Base-by-base conservation (phyloP, 2,888 invertebrate species). In the Hyppa rectilinea region DNA sequence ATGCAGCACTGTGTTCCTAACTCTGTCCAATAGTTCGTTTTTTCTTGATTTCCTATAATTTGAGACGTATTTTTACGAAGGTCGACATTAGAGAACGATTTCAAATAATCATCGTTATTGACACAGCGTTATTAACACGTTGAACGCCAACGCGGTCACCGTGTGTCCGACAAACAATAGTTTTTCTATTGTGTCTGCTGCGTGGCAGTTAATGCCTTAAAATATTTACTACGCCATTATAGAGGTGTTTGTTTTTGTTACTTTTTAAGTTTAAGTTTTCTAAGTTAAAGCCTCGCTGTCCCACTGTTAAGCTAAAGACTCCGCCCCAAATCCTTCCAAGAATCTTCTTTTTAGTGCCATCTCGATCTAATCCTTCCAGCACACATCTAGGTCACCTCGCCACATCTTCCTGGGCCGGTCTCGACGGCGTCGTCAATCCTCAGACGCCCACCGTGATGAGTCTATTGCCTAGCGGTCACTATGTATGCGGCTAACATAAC, bases 81-180 rank as follows among this genome's bases (percentile, higher is more conserved):
- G 31, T n/a, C n/a, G 9, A 17, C 17, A 17, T 52, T 17, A 23
- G 5, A 29, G 2, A 50, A 29, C 2, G 29, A 9, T 1, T 2
- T 50, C 14, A 50, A 50, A 76, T 43, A 67, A 36, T 43, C 23
- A 20, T 36, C 23, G n/a, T 17, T 50, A 76, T 43, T 67, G 36
- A 71, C 12, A 76, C n/a, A n/a, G 40, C 14, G 12, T 43, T 45
- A 43, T 76, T 43, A 29, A n/a, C n/a, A n/a, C n/a, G n/a, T n/a
- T n/a, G n/a, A n/a, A n/a, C n/a, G n/a, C n/a, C n/a, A n/a, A n/a
- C n/a, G n/a, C n/a, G n/a, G n/a, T n/a, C n/a, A n/a, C n/a, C n/a
- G n/a, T n/a, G n/a, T n/a, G n/a, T n/a, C n/a, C n/a, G n/a, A n/a
- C n/a, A n/a, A n/a, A n/a, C n/a, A n/a, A n/a, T n/a, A n/a, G n/a